Base-by-base conservation (phyloP, 1,140 invertebrate species). In the Diabrotica undecimpunctata region DNA sequence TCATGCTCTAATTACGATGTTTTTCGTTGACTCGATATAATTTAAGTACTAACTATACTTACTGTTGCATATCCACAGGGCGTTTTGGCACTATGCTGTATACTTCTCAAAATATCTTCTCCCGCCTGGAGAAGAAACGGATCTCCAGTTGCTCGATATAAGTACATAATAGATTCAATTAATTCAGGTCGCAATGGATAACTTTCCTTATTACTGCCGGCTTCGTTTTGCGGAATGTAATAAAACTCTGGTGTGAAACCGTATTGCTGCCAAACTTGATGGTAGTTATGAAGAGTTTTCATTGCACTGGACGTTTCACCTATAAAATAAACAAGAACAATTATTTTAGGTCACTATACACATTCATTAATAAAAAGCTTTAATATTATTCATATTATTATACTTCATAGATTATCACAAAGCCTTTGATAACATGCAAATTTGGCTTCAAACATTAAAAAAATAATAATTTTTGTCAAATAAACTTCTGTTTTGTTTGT, bases 211-310 rank as follows among this genome's bases (percentile, higher is more conserved):
- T 94, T 90, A 7, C 85, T 81, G 0, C 91, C 89, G 4, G 91
- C 90, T 78, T 96, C 92, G 13, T 86, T 88, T 67, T 94, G 90
- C 5, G 90, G 87, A 69, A 99, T 93, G 76, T 98, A 97, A 79
- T 97, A 99, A 76, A 98, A 96, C 80, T 99, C 97, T 3, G 97
- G 97, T 2, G 94, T 91, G 77, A 98, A 97, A 0, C 97, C 97
- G 82, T 95, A 98, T 78, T 97, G 94, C 70, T 91, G 91, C 93
- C 93, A 96, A 0, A 99, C 93, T 73, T 93, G 89, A 76, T 97
- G 93, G 79, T 99, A 99, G 79, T 98, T 98, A 72, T 95, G 90
- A 37, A 99, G 82, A 6, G 95, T 94, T 75, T 93, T 92, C 87
- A 96, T 89, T 1, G 92, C 97, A 70, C 90, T 88, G 67, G 90